These are phyloP conservation scores for Trachemys scripta DNA, from an alignment of 2,113 vertebrate genomes.

Conservation along the genomic window DNA sequence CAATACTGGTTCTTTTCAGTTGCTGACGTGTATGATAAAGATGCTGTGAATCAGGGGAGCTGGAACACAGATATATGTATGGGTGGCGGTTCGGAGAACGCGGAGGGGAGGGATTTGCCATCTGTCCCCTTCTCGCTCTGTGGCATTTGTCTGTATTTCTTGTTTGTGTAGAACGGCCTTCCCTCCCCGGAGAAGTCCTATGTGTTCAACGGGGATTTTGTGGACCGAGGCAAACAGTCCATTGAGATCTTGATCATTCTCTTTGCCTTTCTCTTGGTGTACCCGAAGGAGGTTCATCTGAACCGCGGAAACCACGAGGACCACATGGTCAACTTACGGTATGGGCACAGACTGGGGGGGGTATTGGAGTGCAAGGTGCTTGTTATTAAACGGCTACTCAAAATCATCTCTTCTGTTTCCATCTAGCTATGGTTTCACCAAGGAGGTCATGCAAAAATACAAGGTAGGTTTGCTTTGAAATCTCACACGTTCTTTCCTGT, in stretches of 20 bases:
- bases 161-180: conserved; percentile 87
- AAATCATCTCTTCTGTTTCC: conserved; percentile 42
- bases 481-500: not conserved
- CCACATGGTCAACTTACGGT: conserved; percentile 93
- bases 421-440: conserved; percentile 92
- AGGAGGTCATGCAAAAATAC: conserved; percentile 93
- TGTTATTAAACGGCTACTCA: not conserved
- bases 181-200: conserved; percentile 91
- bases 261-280: conserved; percentile 92
- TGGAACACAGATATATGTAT: rapidly evolving
- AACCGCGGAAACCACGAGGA: conserved; percentile 96
- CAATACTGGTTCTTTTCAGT: not conserved
- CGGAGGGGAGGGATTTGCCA: not conserved
- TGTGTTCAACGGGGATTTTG: conserved; percentile 94
- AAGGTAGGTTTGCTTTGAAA: conserved; percentile 78
- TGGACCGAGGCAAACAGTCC: conserved; percentile 93
- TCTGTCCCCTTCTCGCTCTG: not conserved
- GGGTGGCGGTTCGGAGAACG: not conserved
- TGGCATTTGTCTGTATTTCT: not conserved
- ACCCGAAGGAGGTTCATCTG: conserved; percentile 91
- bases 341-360: not conserved
- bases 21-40: not conserved
- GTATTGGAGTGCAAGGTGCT: rapidly evolving
- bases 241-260: conserved; percentile 92
- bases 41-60: not conserved